Conservation (phyloP, 2,888 invertebrate genomes). For the Cyclophora punctaria region DNA sequence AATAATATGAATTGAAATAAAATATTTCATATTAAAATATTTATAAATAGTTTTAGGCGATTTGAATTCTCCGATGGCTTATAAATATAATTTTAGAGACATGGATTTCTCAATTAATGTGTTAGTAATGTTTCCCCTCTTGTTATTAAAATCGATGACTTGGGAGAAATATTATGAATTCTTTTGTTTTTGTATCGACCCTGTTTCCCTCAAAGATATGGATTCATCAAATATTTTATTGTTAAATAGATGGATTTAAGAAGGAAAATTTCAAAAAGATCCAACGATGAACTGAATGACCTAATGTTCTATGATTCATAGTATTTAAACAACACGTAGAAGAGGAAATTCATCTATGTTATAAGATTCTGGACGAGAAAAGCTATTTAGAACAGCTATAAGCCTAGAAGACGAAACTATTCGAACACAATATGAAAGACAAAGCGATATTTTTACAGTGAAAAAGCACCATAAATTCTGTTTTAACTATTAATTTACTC, state of each 20-base stretch:
- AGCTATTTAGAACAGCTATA: conserved; percentile 12
- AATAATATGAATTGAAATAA: no score
- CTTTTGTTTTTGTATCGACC: conserved; percentile 26
- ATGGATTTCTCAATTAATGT: no score
- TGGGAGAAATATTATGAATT: no score
- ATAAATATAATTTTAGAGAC: no score
- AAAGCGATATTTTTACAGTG: conserved; percentile 21
- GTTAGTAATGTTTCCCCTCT: no score
- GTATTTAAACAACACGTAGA: conserved; percentile 32
- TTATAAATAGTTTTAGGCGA: no score
- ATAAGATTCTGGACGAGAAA: conserved; percentile 24
- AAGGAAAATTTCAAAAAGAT: no score
- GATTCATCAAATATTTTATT: conserved; percentile 18
- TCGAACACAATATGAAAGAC: conserved; percentile 9
- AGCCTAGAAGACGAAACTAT: conserved; percentile 2
- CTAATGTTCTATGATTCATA: conserved; percentile 8
- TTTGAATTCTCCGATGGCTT: no score
- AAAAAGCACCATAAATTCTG: conserved; percentile 66
- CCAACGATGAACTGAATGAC: no score
- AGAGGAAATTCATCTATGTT: conserved; percentile 11
- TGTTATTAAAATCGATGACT: no score
- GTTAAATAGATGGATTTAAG: no score
- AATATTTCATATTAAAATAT: no score
- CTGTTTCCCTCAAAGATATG: conserved; percentile 59
- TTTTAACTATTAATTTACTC: conserved; percentile 49